These are phyloP conservation scores for Halichoerus grypus DNA, from an alignment of 2,113 vertebrate species.

Conservation along the genomic window DNA sequence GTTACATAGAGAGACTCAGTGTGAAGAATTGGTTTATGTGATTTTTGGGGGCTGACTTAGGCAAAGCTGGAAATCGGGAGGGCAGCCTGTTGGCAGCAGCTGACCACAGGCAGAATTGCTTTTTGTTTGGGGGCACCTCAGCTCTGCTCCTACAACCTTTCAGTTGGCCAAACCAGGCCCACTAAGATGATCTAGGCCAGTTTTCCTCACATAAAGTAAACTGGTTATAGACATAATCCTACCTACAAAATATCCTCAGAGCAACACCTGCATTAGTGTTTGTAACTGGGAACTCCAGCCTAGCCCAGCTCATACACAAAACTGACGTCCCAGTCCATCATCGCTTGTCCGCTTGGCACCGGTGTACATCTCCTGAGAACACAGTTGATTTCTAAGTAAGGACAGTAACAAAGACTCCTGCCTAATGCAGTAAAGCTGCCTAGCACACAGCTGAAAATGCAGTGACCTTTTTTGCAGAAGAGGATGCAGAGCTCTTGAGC, in stretches of 20 bases:
- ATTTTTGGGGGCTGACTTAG: not conserved
- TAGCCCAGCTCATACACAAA: not conserved
- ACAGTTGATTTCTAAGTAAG: not conserved
- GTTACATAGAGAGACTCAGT: not conserved
- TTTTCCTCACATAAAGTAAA: not conserved
- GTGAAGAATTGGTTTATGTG: not conserved
- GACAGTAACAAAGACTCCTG: not conserved
- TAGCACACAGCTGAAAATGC: not conserved
- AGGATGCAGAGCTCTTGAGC: too few relatives aligned
- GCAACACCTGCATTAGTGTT: not conserved
- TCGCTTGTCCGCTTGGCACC: not conserved
- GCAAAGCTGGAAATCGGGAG: not conserved
- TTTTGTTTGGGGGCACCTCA: not conserved
- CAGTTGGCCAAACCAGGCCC: too few relatives aligned
- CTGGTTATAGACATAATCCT: not conserved
- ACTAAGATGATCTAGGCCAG: not conserved
- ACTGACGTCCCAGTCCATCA: too few relatives aligned
- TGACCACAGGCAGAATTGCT: too few relatives aligned
- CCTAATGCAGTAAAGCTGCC: rapidly evolving
- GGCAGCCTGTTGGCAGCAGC: not conserved
- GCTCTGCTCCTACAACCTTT: not conserved
- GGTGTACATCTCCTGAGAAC: not conserved
- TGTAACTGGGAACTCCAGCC: not conserved
- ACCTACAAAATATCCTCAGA: not conserved
- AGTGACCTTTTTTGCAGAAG: not conserved